phyloP scores from a whole-genome alignment of 2,888 invertebrate species.

The Mesopsocus fuscifrons region DNA sequence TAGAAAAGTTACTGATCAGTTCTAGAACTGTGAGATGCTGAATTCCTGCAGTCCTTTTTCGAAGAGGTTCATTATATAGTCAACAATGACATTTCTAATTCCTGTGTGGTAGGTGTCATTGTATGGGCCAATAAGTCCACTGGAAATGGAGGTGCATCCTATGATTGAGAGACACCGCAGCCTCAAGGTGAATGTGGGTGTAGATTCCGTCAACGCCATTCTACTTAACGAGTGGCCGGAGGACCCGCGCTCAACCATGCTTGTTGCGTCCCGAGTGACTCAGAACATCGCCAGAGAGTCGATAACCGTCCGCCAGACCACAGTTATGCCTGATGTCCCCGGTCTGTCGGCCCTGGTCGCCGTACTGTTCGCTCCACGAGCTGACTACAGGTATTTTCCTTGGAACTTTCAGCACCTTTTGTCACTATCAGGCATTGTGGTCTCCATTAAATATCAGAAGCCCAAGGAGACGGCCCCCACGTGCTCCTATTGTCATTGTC shows the following conservation, averaged over 20 bases:
- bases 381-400: slow-evolving; percentile 42
- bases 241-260: slow-evolving; percentile 40
- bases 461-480: too few species aligned
- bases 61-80: too few species aligned
- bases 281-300: slow-evolving; percentile 28
- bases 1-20: too few species aligned
- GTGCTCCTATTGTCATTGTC: too few species aligned
- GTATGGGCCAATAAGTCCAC: slow-evolving; percentile 59
- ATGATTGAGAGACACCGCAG: too few species aligned
- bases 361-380: slow-evolving; percentile 62
- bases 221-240: slow-evolving; percentile 64
- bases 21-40: too few species aligned
- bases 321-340: slow-evolving; percentile 76
- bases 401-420: not conserved
- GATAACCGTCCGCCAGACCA: slow-evolving; percentile 56
- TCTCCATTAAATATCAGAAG: too few species aligned
- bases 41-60: too few species aligned
- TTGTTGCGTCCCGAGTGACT: slow-evolving; percentile 46
- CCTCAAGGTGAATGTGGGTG: slow-evolving; percentile 44
- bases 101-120: slow-evolving; percentile 31
- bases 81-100: too few species aligned
- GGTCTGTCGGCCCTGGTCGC: slow-evolving; percentile 62
- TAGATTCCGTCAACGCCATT: slow-evolving; percentile 67
- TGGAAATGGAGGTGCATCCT: slow-evolving; percentile 47
- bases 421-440: too few species aligned